These are phyloP conservation scores for Seladonia tumulorum DNA, from an alignment of 2,888 invertebrate genomes.

Conservation along the genomic window DNA sequence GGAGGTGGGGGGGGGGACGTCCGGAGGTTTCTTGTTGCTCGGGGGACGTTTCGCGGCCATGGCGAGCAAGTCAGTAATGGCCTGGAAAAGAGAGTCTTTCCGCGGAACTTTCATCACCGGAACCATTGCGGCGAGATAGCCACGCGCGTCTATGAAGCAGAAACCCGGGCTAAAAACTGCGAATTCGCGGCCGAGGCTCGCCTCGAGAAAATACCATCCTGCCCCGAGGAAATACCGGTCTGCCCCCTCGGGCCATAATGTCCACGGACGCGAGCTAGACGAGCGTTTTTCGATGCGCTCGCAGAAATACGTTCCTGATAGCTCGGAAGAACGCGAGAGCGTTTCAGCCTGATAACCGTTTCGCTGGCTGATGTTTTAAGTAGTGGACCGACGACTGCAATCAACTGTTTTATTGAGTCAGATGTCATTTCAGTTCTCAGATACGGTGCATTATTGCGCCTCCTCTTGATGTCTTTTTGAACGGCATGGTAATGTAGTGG, in stretches of 20 bases:
- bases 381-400: not conserved
- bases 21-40: conserved; percentile 21
- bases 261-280: not conserved
- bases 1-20: conserved; percentile 6
- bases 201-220: not conserved
- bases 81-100: conserved; percentile 38
- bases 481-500: too few relatives aligned
- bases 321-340: not conserved
- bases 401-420: not conserved
- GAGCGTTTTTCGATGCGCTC: conserved; percentile 24
- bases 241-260: not conserved
- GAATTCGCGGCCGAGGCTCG: not conserved
- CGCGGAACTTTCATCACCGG: conserved; percentile 50
- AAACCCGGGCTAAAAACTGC: conserved; percentile 28
- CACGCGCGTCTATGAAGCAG: conserved; percentile 19
- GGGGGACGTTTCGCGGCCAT: not conserved
- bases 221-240: conserved; percentile 1
- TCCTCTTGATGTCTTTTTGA: too few relatives aligned
- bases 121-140: conserved; percentile 35
- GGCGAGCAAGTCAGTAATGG: conserved; percentile 31
- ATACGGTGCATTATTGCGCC: not conserved
- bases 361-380: conserved; percentile 6
- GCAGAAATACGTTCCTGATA: not conserved
- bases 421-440: not conserved
- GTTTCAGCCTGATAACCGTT: conserved; percentile 15